Conservation (phyloP, 2,888 invertebrate species). For the Campopleginae sp. region DNA sequence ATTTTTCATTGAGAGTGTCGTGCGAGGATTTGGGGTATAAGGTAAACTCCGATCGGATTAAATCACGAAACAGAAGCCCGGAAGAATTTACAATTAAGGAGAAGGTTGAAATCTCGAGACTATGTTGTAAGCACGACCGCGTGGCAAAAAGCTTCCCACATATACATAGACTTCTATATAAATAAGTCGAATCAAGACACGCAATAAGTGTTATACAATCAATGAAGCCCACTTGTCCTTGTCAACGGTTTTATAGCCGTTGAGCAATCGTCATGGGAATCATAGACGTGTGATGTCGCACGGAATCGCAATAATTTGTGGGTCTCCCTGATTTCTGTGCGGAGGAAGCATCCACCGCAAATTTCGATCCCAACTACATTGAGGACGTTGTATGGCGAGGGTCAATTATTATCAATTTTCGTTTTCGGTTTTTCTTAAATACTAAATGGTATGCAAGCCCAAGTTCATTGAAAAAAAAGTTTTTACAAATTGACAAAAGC, state of each 20-base stretch:
- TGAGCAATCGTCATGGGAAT: background rate
- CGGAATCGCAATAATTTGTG: no score
- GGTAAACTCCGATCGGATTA: conserved; percentile 27
- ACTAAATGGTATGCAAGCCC: no score
- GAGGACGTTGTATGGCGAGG: no score
- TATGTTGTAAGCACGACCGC: conserved; percentile 42
- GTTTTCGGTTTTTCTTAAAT: no score
- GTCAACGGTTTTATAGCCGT: background rate
- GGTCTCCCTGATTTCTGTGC: no score
- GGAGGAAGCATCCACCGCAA: no score
- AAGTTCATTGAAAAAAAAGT: no score
- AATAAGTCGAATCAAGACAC: conserved; percentile 15
- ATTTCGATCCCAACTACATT: no score
- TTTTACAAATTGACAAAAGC: no score
- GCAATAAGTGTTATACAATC: conserved; percentile 30
- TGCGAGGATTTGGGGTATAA: conserved; percentile 44
- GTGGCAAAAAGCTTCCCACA: conserved; percentile 11
- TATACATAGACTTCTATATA: background rate
- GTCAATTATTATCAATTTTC: no score
- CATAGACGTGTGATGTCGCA: background rate
- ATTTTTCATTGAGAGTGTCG: conserved; percentile 32
- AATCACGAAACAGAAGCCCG: conserved; percentile 20
- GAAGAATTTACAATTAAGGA: conserved; percentile 51
- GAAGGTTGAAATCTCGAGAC: conserved; percentile 49
- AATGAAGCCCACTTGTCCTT: conserved; percentile 33